These are phyloP conservation scores for Drosophila kikkawai DNA, from an alignment of 1,140 invertebrate genomes.

Conservation along the genomic window DNA sequence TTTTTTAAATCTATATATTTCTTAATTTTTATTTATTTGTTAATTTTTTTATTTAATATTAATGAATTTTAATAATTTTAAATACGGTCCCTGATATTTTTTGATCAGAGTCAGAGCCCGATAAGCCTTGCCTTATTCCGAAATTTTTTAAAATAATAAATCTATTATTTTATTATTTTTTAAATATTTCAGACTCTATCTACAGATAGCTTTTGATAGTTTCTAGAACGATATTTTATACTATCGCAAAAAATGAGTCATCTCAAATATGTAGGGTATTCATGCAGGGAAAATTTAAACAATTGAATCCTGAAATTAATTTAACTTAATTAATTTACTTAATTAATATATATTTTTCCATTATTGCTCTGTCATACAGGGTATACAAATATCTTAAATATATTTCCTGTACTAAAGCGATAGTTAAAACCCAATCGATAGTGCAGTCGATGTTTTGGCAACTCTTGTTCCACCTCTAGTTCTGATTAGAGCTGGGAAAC, in stretches of 20 bases:
- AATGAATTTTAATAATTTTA: too few species aligned
- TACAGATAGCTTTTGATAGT: not conserved
- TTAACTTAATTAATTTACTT: too few species aligned
- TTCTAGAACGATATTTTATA: not conserved
- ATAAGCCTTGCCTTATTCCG: too few species aligned
- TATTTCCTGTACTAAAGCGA: not conserved
- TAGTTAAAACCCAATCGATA: not conserved
- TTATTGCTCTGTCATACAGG: too few species aligned
- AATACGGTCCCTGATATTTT: too few species aligned
- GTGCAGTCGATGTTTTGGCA: not conserved
- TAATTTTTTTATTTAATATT: not conserved
- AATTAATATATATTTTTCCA: too few species aligned
- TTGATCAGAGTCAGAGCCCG: too few species aligned
- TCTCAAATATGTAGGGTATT: not conserved
- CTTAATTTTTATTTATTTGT: not conserved
- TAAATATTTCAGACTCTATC: not conserved
- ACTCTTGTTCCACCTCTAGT: not conserved
- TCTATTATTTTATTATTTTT: not conserved
- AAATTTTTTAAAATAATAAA: too few species aligned
- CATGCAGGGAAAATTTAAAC: not conserved
- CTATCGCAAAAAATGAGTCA: not conserved
- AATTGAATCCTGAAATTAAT: not conserved
- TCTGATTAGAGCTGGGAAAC: too few species aligned
- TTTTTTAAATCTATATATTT: not conserved
- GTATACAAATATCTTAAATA: not conserved